Conservation (phyloP, 2,797 vertebrate species). For the Pseudochromis fuscus region DNA sequence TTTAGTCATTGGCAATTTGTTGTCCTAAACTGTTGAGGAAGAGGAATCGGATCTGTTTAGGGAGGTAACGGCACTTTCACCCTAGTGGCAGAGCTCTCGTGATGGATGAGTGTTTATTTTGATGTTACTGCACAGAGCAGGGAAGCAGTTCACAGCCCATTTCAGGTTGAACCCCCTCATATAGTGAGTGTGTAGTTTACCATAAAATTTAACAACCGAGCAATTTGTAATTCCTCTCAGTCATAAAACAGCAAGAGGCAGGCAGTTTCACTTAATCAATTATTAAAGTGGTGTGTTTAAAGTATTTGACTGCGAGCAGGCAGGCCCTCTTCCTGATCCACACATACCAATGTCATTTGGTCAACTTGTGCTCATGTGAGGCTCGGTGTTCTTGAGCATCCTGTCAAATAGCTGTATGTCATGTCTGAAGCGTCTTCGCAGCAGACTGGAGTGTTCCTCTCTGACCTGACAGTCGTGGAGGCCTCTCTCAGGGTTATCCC, state of each 20-base stretch:
- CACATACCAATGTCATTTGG: conserved; percentile 62
- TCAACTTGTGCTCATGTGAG: conserved; percentile 52
- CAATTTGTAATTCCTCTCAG: conserved; percentile 31
- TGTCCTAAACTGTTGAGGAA: conserved; percentile 49
- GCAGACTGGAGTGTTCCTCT: conserved; percentile 54
- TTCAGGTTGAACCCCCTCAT: conserved; percentile 36
- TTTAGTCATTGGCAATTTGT: conserved; percentile 70
- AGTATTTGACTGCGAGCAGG: conserved; percentile 63
- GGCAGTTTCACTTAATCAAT: conserved; percentile 44
- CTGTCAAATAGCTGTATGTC: conserved; percentile 73
- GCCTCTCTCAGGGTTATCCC: conserved; percentile 61
- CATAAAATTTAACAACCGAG: conserved; percentile 46
- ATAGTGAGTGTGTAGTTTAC: conserved; percentile 21
- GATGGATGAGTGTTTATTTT: conserved; percentile 49
- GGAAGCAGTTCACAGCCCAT: conserved; percentile 54
- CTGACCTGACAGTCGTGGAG: conserved; percentile 58
- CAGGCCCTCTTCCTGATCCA: conserved; percentile 43
- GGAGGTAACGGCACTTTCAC: conserved; percentile 42
- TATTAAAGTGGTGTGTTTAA: conserved; percentile 48
- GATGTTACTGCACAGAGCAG: conserved; percentile 39
- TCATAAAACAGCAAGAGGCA: conserved; percentile 30
- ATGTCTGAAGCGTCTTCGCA: conserved; percentile 50
- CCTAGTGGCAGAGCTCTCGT: conserved; percentile 28
- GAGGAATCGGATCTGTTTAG: conserved; percentile 58
- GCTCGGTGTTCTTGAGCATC: conserved; percentile 57